Conservation (phyloP, 2,797 vertebrate genomes). For the Hippocampus kuda region DNA sequence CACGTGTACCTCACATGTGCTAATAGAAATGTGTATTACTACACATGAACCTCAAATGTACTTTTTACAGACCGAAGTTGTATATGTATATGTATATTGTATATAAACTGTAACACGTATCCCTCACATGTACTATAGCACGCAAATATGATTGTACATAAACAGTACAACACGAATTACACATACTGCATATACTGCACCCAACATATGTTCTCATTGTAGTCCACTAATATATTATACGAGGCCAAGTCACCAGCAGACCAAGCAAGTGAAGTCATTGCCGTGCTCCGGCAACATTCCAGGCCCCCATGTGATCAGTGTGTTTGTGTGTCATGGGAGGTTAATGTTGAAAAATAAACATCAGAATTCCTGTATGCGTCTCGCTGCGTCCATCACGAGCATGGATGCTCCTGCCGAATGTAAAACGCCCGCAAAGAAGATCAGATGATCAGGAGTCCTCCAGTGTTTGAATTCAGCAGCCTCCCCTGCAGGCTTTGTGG, state of each 20-base stretch:
- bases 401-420: not conserved
- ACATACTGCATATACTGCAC: too few relatives aligned
- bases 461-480: not conserved
- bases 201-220: too few relatives aligned
- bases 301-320: not conserved
- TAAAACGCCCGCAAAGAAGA: not conserved
- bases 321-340: not conserved
- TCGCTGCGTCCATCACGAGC: not conserved
- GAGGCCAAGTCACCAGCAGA: not conserved
- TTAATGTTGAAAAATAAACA: conserved; percentile 7
- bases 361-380: not conserved
- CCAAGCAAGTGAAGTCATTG: not conserved
- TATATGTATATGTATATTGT: too few relatives aligned
- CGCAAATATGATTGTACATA: too few relatives aligned
- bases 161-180: too few relatives aligned
- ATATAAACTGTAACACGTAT: too few relatives aligned
- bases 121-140: too few relatives aligned
- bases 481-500: not conserved
- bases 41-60: too few relatives aligned
- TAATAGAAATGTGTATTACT: too few relatives aligned
- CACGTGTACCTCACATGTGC: too few relatives aligned
- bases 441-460: not conserved
- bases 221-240: not conserved
- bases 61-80: too few relatives aligned
- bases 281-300: not conserved